A percentile compares a stretch with the other conserved stretches of the same genome.
These are phyloP conservation scores for Crax fasciolata DNA, from an alignment of 2,797 vertebrate genomes.

Conservation along the genomic window DNA sequence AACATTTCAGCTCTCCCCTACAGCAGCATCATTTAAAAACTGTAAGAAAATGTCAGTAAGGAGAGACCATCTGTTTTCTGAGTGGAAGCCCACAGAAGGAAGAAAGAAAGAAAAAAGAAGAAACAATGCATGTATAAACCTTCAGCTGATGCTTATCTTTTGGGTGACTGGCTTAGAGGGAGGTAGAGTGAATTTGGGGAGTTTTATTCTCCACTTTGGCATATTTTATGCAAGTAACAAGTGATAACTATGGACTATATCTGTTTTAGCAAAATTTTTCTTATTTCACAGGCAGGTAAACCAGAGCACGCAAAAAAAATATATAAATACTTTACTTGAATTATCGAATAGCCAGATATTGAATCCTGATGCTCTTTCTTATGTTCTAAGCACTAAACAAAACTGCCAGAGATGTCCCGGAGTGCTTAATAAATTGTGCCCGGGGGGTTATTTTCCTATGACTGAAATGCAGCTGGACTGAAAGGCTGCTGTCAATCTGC, in stretches of 20 bases:
- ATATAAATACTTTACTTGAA: not conserved
- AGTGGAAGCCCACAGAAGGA: slow-evolving; percentile 68
- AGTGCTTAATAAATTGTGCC: slow-evolving; percentile 64
- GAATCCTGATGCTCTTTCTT: slow-evolving; percentile 43
- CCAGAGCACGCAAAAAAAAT: not conserved
- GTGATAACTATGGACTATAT: not conserved
- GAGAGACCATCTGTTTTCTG: slow-evolving; percentile 72
- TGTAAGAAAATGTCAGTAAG: slow-evolving; percentile 77
- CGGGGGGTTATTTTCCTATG: slow-evolving; percentile 57
- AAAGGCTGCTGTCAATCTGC: slow-evolving; percentile 72
- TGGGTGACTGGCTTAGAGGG: not conserved
- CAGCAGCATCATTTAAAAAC: slow-evolving; percentile 73
- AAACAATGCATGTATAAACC: slow-evolving; percentile 47
- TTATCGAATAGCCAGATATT: slow-evolving; percentile 17
- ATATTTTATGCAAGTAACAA: not conserved
- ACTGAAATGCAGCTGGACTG: slow-evolving; percentile 75
- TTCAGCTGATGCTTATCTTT: slow-evolving; percentile 22
- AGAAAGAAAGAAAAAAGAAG: slow-evolving; percentile 33
- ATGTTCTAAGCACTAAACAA: slow-evolving; percentile 31
- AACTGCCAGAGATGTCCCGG: slow-evolving; percentile 59
- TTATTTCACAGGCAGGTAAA: slow-evolving; percentile 44
- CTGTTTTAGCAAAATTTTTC: not conserved
- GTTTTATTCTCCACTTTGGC: not conserved
- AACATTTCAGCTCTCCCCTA: slow-evolving; percentile 41
- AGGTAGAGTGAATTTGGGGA: not conserved